These are phyloP conservation scores for Macrosiphum euphorbiae DNA, from an alignment of 2,888 invertebrate genomes.

Conservation along the genomic window DNA sequence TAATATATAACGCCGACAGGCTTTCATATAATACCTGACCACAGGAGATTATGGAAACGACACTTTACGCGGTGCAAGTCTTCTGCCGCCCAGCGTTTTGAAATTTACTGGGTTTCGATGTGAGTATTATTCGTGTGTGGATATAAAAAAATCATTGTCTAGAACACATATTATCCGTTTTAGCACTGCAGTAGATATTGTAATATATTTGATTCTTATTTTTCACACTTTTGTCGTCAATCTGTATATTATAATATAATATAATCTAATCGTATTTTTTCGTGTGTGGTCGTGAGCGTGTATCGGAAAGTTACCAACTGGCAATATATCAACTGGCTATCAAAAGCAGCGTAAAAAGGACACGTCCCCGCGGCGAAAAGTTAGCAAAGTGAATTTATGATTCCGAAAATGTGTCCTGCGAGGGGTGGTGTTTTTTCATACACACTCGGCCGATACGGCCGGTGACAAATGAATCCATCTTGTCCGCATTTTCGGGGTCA, in stretches of 20 bases:
- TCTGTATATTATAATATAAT: not conserved
- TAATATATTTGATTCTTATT: not conserved
- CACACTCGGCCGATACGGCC: slow-evolving; percentile 46
- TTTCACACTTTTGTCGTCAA: not conserved
- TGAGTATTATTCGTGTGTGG: too few species aligned
- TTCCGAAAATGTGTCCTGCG: slow-evolving; percentile 61
- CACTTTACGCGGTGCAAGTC: too few species aligned
- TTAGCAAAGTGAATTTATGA: slow-evolving; percentile 64
- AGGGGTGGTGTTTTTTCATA: slow-evolving; percentile 49
- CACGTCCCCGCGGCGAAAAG: slow-evolving; percentile 57
- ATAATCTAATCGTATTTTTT: not conserved
- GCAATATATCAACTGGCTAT: slow-evolving; percentile 61
- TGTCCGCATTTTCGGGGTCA: slow-evolving; percentile 62
- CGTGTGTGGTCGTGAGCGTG: not conserved
- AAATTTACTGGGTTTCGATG: not conserved
- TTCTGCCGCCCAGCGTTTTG: not conserved
- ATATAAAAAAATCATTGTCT: not conserved
- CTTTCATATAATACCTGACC: not conserved
- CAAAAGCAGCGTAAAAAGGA: slow-evolving; percentile 62
- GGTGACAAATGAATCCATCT: slow-evolving; percentile 64
- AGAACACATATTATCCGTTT: not conserved
- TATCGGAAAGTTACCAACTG: slow-evolving; percentile 42
- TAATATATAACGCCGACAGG: not conserved
- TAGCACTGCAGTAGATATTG: not conserved
- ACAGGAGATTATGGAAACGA: not conserved